Base-by-base conservation (phyloP, 2,888 invertebrate species). In the Gerosis bhagava region DNA sequence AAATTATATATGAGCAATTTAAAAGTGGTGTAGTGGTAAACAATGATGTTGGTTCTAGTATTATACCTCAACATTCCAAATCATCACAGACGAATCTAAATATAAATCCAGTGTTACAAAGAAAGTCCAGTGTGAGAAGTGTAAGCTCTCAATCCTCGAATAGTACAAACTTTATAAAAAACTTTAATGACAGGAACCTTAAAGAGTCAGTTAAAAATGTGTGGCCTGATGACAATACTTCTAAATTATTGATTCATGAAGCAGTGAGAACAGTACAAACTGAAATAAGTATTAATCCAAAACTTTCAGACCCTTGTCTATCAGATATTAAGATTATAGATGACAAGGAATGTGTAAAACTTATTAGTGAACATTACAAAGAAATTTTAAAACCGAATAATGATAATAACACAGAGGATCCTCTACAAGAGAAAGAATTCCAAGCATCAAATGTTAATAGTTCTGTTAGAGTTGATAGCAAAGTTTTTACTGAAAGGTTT, bases 211-310 rank as follows among this genome's bases (percentile, higher is more conserved):
- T 13, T 24, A 36, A 44, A 50, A 24, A 40, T 40, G 19, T 39
- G 16, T n/a, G 17, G 12, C 12, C 7, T 25, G 21, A 24, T 11
- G 25, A 26, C 7, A 7, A 39, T 7, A 26, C 32, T 40, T 3
- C 36, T 11, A 48, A 24, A 15, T 36, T 35, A 36, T 31, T 25
- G 22, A 26, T 58, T 43, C 50, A 63, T 46, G 82, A 82, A 62
- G 71, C 73, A 16, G 78, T 80, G 13, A 73, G 80, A 59, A 77
- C 70, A 24, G 65, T 79, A 13, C 88, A 88, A 64, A 88, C 88
- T 15, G 83, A 86, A 62, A 83, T 88, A 16, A 84, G 81, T 55
- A 81, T 88, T 24, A 63, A 86, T 53, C 87, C 88, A 3, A 77
- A 68, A 60, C 77, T 84, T 53, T 67, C 82, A 3, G 83, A 87